A percentile compares a stretch with the other conserved stretches of the same genome.
These are phyloP conservation scores for Trileptium ribeirensis DNA, from an alignment of 2,888 invertebrate genomes.

Conservation along the genomic window DNA sequence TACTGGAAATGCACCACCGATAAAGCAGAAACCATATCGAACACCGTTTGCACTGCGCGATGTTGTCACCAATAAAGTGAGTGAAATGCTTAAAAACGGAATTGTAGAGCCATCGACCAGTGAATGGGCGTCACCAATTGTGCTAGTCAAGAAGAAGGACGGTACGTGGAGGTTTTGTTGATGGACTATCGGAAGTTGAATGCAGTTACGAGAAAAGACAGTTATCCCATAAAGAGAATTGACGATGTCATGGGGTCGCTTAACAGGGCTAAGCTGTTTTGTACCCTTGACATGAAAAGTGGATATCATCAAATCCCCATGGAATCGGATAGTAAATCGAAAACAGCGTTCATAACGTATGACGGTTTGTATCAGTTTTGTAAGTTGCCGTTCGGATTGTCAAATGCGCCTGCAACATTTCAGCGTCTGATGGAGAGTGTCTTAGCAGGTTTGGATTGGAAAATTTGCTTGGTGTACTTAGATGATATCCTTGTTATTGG, in stretches of 20 bases:
- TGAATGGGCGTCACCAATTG: too few species aligned
- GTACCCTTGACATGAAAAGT: too few species aligned
- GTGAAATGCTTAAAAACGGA: neutral
- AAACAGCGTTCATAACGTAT: too few species aligned
- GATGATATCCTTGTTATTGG: conserved; percentile 8
- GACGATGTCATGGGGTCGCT: too few species aligned
- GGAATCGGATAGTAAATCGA: too few species aligned
- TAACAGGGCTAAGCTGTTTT: neutral
- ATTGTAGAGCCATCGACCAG: too few species aligned
- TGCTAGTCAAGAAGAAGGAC: conserved; percentile 12
- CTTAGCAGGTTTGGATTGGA: neutral
- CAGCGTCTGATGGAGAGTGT: conserved; percentile 23
- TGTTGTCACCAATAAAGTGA: neutral
- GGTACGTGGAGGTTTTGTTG: neutral
- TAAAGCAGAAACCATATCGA: neutral
- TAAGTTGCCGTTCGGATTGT: too few species aligned
- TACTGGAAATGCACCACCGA: neutral
- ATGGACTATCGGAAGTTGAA: conserved; percentile 15
- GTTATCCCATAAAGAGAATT: too few species aligned
- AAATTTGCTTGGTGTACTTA: neutral
- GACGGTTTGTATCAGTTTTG: too few species aligned
- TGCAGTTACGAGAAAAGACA: too few species aligned
- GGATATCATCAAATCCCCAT: too few species aligned
- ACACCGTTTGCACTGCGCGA: neutral
- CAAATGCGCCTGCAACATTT: conserved; percentile 33